Evolutionary conservation across 1,140 invertebrate genomes (phyloP).

Genomic region (Whitmania pigra): DNA sequence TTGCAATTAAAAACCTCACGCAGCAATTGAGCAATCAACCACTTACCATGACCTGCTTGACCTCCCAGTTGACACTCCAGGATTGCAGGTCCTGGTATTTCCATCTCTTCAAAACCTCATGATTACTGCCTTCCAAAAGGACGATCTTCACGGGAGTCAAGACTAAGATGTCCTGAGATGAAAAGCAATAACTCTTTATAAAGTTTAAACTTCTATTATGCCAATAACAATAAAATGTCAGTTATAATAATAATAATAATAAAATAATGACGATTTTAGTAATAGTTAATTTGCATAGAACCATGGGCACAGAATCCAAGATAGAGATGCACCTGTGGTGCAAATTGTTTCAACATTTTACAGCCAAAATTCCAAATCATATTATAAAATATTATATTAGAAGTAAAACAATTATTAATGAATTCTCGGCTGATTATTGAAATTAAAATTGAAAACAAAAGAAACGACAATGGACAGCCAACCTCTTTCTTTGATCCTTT

Average conservation of each 20-base stretch:
- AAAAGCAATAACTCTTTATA: background rate
- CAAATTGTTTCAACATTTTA: too few species aligned
- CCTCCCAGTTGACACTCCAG: constrained; percentile 99
- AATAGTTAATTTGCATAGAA: too few species aligned
- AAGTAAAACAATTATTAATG: too few species aligned
- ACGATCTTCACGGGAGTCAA: constrained; percentile 89
- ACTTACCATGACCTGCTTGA: constrained; percentile 78
- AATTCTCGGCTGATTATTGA: background rate
- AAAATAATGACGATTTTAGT: too few species aligned
- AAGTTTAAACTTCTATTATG: background rate
- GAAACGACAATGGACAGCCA: constrained; percentile 12
- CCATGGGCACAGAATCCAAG: too few species aligned
- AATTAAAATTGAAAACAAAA: background rate
- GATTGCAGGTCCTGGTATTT: constrained; percentile 88
- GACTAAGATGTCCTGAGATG: constrained; percentile 66
- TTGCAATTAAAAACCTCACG: background rate
- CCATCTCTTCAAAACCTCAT: constrained; percentile 94
- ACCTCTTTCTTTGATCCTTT: constrained; percentile 49
- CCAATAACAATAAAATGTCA: too few species aligned
- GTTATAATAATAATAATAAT: too few species aligned
- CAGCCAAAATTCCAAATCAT: too few species aligned
- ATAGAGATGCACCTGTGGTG: too few species aligned
- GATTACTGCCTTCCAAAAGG: constrained; percentile 78
- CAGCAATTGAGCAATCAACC: background rate
- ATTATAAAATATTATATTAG: too few species aligned